These are phyloP conservation scores for Vulpes lagopus DNA, from an alignment of 2,113 vertebrate species.

Conservation along the genomic window DNA sequence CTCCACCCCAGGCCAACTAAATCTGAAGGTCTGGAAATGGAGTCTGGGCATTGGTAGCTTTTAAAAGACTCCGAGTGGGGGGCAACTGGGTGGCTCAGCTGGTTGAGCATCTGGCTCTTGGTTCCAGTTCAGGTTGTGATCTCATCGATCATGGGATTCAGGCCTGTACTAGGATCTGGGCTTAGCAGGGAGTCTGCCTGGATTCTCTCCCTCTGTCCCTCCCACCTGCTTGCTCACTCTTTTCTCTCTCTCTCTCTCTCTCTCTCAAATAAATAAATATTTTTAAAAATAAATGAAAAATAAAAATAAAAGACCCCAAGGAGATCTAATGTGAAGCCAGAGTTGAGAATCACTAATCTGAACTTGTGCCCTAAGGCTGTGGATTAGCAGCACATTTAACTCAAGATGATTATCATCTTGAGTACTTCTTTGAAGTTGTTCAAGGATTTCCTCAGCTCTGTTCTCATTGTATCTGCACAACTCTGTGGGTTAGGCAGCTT, in stretches of 20 bases:
- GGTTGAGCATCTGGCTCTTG: neutral
- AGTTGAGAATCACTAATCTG: neutral
- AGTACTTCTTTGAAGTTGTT: neutral
- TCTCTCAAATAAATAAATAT: neutral
- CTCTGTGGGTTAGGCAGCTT: neutral
- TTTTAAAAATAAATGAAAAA: neutral
- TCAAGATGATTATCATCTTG: neutral
- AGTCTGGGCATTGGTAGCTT: neutral
- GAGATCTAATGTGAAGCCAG: neutral
- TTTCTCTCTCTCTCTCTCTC: neutral
- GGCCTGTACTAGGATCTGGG: neutral
- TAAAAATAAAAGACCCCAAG: neutral
- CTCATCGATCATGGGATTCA: neutral
- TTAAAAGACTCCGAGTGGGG: neutral
- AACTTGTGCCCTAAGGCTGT: neutral
- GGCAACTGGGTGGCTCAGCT: neutral
- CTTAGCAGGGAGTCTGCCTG: neutral
- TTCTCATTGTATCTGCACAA: neutral
- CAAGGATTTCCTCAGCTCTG: neutral
- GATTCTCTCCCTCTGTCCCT: neutral
- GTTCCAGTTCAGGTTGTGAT: neutral
- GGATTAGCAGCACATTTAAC: neutral
- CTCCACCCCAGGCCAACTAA: neutral
- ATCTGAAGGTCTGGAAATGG: constrained; percentile 18
- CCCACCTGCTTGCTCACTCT: neutral